Evolutionary conservation across 2,888 invertebrate genomes (phyloP).

Genomic region (Hoplodrina blanda): DNA sequence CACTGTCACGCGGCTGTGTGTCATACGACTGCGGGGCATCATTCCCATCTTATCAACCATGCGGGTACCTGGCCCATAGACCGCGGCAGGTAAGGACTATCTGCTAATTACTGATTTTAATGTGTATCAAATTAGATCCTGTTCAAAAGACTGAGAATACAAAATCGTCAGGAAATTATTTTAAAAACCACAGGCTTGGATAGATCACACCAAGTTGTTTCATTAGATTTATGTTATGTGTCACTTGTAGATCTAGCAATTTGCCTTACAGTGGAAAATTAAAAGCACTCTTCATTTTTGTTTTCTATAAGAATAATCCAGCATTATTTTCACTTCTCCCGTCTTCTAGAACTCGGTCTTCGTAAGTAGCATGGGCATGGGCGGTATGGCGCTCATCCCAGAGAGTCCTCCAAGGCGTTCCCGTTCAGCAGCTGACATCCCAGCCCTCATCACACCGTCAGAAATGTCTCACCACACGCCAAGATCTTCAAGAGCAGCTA

Average conservation of each 20-base stretch:
- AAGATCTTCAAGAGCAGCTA: conserved; percentile 85
- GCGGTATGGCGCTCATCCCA: conserved; percentile 92
- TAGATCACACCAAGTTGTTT: conserved; percentile 24
- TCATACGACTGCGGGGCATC: conserved; percentile 86
- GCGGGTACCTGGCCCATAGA: conserved; percentile 84
- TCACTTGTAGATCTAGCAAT: conserved; percentile 12
- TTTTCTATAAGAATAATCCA: conserved; percentile 15
- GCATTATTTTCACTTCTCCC: neutral
- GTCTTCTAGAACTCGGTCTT: conserved; percentile 95
- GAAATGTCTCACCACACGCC: conserved; percentile 81
- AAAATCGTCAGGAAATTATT: neutral
- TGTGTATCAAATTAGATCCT: neutral
- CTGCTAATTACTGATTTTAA: neutral
- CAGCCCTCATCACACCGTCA: conserved; percentile 92
- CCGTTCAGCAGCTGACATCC: conserved; percentile 96
- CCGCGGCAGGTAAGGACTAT: conserved; percentile 82
- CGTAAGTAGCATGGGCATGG: conserved; percentile 93
- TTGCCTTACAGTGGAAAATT: conserved; percentile 10
- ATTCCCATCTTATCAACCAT: conserved; percentile 85
- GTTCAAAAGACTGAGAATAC: neutral
- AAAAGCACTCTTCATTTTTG: conserved; percentile 1
- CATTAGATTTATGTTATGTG: conserved; percentile 15
- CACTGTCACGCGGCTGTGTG: conserved; percentile 93
- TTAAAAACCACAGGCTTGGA: conserved; percentile 21
- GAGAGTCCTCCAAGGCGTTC: conserved; percentile 94